Base-by-base conservation (phyloP, 2,888 invertebrate genomes). In the Bibio marci region DNA sequence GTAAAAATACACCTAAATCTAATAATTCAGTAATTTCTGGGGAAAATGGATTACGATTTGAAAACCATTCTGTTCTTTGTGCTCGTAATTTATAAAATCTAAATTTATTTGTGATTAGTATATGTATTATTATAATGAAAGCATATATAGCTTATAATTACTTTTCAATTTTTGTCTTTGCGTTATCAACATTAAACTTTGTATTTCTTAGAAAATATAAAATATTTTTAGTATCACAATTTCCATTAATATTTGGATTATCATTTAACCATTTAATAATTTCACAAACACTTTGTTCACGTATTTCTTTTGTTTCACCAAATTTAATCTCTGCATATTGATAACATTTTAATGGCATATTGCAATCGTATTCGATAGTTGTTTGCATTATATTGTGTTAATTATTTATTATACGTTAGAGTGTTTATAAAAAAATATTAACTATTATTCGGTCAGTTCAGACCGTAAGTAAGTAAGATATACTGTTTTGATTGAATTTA, bases 41-140 rank as follows among this genome's bases (percentile, higher is more conserved):
- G 17, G 67, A 48, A 30, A 57, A 53, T 1, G 76, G 75, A 59
- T 76, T 64, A 42, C 76, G 60, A 45, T 71, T 64, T 17, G 52
- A 42, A 50, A 70, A 78, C 76, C 76, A 77, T 52, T 75, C 72
- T 0, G 67, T 61, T 25, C 66, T 51, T 40, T 64, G 63, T 1
- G 59, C 52, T 40, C 69, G 62, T 62, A 76, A 70, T 33, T 56
- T 57, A 48, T 72, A 70, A 51, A 67, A 75, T 28, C 56, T 57
- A 28, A 33, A n/a, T 14, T 12, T 38, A 28, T 36, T 30, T 37
- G 11, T 28, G 15, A 17, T 11, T 12, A 30, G 14, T 28, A 30
- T 26, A 10, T 11, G n/a, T 13, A 30, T 27, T 22, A 6, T 18
- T 22, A 17, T 1, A 25, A 8, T n/a, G 11, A 28, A 28, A 22